Conservation (phyloP, 2,113 vertebrate species). For the Calidris pugnax region DNA sequence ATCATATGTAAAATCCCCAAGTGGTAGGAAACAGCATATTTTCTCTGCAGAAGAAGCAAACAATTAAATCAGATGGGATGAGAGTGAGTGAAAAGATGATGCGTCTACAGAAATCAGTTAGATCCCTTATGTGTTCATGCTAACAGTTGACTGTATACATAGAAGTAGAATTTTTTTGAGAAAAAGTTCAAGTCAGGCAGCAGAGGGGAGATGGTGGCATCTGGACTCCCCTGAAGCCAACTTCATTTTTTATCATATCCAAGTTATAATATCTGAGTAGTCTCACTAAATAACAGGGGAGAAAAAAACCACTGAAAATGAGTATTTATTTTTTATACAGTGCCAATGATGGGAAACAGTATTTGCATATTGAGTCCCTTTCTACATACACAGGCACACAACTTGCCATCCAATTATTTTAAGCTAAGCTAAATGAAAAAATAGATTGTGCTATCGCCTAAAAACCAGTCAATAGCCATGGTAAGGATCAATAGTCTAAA, state of each 20-base stretch:
- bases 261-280: not conserved
- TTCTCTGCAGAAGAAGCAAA: constrained; percentile 4
- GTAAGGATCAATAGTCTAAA: constrained; percentile 17
- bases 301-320: not conserved
- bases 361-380: not conserved
- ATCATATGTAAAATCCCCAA: not conserved
- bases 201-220: not conserved
- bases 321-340: not conserved
- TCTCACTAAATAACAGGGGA: not conserved
- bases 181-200: not conserved
- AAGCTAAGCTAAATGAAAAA: constrained; percentile 19
- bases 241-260: not conserved
- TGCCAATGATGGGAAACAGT: not conserved
- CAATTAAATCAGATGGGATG: not conserved
- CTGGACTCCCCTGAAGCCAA: not conserved
- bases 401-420: not conserved
- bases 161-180: not conserved
- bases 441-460: not conserved
- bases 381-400: not conserved
- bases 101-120: not conserved
- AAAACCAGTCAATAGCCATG: not conserved
- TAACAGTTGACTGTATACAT: not conserved
- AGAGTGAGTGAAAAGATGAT: not conserved
- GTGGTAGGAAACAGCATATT: not conserved
- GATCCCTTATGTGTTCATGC: not conserved